Evolutionary conservation across 1,140 invertebrate species (phyloP), one percentile per base, ranked within the genome.

Genomic region (Heliconius eleuchia): DNA sequence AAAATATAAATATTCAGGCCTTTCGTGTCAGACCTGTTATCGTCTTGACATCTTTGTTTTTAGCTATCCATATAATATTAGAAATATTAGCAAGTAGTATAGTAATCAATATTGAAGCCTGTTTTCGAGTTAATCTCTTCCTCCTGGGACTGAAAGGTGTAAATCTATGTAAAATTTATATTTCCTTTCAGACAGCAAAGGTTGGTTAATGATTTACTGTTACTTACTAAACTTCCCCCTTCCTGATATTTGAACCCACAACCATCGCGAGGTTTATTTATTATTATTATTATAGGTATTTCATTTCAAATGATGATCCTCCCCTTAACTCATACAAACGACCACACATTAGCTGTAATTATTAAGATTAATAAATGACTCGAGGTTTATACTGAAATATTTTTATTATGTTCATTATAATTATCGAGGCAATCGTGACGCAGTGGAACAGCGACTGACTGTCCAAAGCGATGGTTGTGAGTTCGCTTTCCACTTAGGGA

Each of bases 301-400:
- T 13, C 0, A 13, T 66, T 27, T 13, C 23, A 0, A 30, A 66
- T 30, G 9, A 66, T 9, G 3, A 66, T 27, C 23, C n/a, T 66
- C 60, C 60, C 13, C 60, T 66, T 66, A 66, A 66, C 11, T 66
- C 27, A 66, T 27, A 27, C 3, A 66, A 27, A 30, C 23, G 60
- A 66, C 60, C 60, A 66, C 60, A 66, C 60, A 66, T 27, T 66
- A 66, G 27, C 27, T 66, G 60, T 30, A 66, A 66, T 66, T 66
- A 66, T 66, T 66, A 66, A 66, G 27, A 66, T 66, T 66, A 66
- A 66, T 66, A 30, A 30, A 66, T 30, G 60, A 30, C 60, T 30
- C 23, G 23, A 30, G 60, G 13, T 66, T 27, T 30, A 66, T 13
- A 4, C 11, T 13, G 23, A 66, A 66, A 66, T 66, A 66, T 66